A percentile compares a stretch with the other conserved stretches of the same genome.
These are phyloP conservation scores for Copidosoma floridanum DNA, from an alignment of 1,140 invertebrate genomes.

Conservation along the genomic window DNA sequence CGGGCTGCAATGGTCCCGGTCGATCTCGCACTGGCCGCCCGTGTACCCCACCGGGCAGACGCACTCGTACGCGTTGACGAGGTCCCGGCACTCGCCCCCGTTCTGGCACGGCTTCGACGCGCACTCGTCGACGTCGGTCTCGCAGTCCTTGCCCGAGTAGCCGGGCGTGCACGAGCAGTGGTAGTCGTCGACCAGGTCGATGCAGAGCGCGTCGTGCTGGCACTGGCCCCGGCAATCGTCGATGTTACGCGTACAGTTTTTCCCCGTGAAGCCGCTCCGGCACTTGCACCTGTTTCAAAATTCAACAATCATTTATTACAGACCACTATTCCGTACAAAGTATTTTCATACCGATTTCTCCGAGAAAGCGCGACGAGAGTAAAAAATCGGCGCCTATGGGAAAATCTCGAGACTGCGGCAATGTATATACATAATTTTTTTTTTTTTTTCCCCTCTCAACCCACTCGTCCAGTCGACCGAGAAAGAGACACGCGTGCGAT, in stretches of 20 bases:
- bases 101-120: slow-evolving; percentile 78
- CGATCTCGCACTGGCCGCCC: slow-evolving; percentile 77
- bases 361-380: not conserved
- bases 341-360: not conserved
- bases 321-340: too few relatives aligned
- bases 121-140: slow-evolving; percentile 72
- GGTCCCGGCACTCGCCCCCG: slow-evolving; percentile 80
- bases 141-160: slow-evolving; percentile 73
- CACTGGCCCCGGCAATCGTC: slow-evolving; percentile 87
- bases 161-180: slow-evolving; percentile 79
- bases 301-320: too few relatives aligned
- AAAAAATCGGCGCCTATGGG: slow-evolving; percentile 17
- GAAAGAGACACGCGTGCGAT: slow-evolving; percentile 1
- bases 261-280: slow-evolving; percentile 81
- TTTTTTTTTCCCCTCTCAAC: not conserved
- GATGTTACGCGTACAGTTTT: slow-evolving; percentile 85
- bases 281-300: slow-evolving; percentile 71
- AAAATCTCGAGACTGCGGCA: slow-evolving; percentile 2
- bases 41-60: slow-evolving; percentile 82
- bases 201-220: slow-evolving; percentile 81
- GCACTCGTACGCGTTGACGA: slow-evolving; percentile 76
- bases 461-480: too few relatives aligned
- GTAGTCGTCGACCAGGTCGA: slow-evolving; percentile 80
- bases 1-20: slow-evolving; percentile 79
- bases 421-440: not conserved